Evolutionary conservation across 2,113 vertebrate species (phyloP).

Genomic region (Clinocottus analis): DNA sequence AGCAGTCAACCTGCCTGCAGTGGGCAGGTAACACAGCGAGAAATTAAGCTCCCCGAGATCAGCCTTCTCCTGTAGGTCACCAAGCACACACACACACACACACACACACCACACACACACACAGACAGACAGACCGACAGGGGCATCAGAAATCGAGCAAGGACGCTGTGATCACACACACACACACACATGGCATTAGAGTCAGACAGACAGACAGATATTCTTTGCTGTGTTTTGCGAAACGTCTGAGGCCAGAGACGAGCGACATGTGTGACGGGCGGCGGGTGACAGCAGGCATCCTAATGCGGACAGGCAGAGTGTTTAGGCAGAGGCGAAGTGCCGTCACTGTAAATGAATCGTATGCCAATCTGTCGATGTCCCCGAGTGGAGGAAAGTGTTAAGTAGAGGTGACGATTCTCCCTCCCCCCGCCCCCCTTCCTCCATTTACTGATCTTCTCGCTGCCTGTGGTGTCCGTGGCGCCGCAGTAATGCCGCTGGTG

Average conservation of each 20-base stretch:
- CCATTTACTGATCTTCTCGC: conserved; percentile 39
- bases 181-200: not conserved
- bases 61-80: conserved; percentile 89
- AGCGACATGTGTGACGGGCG: conserved; percentile 39
- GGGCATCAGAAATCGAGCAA: conserved; percentile 34
- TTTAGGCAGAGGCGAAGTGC: conserved; percentile 47
- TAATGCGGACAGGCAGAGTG: conserved; percentile 57
- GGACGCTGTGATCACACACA: conserved; percentile 9
- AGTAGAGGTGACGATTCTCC: conserved; percentile 37
- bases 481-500: conserved; percentile 46
- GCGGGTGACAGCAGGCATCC: conserved; percentile 31
- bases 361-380: conserved; percentile 60
- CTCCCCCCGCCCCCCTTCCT: not conserved
- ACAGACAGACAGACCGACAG: conserved; percentile 31
- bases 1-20: conserved; percentile 91
- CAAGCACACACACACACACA: conserved; percentile 42
- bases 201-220: conserved; percentile 21
- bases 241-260: conserved; percentile 28
- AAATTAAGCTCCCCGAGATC: conserved; percentile 97
- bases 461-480: conserved; percentile 50
- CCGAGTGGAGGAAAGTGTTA: conserved; percentile 54
- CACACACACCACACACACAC: conserved; percentile 27
- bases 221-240: not conserved
- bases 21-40: conserved; percentile 96
- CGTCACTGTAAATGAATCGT: conserved; percentile 70